A percentile compares a stretch with the other conserved stretches of the same genome.
These are phyloP conservation scores for Pseudochirops corinnae DNA, from an alignment of 2,797 vertebrate species.

Conservation along the genomic window DNA sequence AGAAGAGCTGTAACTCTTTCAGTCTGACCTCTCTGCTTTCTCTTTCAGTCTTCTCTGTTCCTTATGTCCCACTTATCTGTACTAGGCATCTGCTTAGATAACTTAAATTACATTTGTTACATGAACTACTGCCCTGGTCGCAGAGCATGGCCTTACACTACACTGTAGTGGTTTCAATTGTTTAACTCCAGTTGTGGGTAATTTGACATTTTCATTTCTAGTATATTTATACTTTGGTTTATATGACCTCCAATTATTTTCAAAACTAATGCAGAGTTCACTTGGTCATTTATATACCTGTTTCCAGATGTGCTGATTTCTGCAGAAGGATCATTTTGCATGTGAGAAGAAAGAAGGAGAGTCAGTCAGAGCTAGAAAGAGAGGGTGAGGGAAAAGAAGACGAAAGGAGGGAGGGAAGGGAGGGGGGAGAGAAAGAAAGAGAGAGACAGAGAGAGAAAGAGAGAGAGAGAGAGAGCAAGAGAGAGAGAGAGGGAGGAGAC, in stretches of 20 bases:
- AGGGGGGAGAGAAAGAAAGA: background rate
- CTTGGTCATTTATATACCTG: background rate
- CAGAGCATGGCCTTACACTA: background rate
- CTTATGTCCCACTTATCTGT: background rate
- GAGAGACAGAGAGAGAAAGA: background rate
- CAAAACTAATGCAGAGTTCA: background rate
- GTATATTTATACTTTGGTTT: background rate
- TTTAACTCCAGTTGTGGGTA: background rate
- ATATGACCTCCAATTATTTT: background rate
- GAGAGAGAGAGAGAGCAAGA: background rate
- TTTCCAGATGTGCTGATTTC: background rate
- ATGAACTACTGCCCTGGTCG: background rate
- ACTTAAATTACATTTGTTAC: background rate
- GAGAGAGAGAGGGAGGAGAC: too few relatives aligned
- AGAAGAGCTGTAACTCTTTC: background rate
- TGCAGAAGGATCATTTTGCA: background rate
- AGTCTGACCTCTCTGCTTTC: background rate
- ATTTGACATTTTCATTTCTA: constrained; percentile 1
- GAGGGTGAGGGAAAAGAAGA: background rate
- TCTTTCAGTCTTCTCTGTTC: background rate
- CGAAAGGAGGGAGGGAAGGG: fast-evolving
- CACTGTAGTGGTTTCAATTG: background rate
- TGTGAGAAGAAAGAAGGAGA: background rate
- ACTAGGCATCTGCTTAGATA: background rate
- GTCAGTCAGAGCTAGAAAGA: background rate